phyloP scores from a whole-genome alignment of 2,888 invertebrate genomes.

The Ellobium chinense region DNA sequence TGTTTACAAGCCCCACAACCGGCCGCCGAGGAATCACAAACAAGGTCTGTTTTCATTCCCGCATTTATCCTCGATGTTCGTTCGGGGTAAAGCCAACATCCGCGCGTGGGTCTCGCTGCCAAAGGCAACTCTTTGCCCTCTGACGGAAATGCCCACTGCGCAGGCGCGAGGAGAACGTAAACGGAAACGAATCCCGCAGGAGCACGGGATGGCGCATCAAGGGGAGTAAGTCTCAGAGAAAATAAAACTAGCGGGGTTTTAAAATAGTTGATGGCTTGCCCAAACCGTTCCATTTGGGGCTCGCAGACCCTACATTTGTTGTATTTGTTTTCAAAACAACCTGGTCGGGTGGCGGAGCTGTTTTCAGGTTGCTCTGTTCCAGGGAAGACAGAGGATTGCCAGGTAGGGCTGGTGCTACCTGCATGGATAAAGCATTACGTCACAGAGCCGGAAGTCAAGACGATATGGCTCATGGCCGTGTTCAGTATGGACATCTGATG shows the following conservation, averaged over 20 bases:
- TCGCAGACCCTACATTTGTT: slow-evolving; percentile 15
- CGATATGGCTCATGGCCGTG: too few species aligned
- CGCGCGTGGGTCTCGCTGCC: slow-evolving; percentile 27
- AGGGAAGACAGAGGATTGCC: neutral
- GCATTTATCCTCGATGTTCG: slow-evolving; percentile 26
- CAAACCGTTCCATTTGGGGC: neutral
- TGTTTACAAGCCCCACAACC: slow-evolving; percentile 13
- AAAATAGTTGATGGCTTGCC: slow-evolving; percentile 19
- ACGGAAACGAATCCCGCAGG: slow-evolving; percentile 11
- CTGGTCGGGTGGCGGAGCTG: neutral
- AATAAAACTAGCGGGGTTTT: slow-evolving; percentile 18
- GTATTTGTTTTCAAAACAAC: slow-evolving; percentile 27
- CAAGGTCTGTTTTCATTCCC: slow-evolving; percentile 31
- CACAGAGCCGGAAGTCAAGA: neutral
- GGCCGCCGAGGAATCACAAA: slow-evolving; percentile 17
- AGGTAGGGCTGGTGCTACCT: neutral
- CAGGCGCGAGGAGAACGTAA: slow-evolving; percentile 28
- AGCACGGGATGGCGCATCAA: neutral
- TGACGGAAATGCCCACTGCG: slow-evolving; percentile 36
- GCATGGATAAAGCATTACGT: neutral
- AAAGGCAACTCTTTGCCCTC: slow-evolving; percentile 22
- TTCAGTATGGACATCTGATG: too few species aligned
- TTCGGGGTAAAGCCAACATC: slow-evolving; percentile 27
- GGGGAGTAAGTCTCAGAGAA: slow-evolving; percentile 23
- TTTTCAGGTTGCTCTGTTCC: neutral